These are phyloP conservation scores for Polydrusus cervinus DNA, from an alignment of 2,888 invertebrate genomes.

Conservation along the genomic window DNA sequence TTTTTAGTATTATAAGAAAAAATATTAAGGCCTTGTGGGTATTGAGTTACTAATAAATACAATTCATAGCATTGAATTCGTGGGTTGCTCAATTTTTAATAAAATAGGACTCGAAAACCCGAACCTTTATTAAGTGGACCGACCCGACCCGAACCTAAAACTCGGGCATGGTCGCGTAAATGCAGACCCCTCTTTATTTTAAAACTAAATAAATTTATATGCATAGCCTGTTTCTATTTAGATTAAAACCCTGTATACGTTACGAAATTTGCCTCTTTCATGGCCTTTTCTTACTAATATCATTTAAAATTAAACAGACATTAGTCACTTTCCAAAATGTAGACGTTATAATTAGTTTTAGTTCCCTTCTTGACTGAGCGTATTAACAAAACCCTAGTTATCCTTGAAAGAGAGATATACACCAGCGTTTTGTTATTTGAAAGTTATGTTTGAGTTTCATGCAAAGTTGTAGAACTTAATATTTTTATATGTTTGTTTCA, in stretches of 20 bases:
- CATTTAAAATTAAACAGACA: conserved; percentile 49
- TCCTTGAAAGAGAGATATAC: conserved; percentile 38
- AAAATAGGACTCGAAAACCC: too few species aligned
- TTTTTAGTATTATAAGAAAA: too few species aligned
- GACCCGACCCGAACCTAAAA: too few species aligned
- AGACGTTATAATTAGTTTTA: conserved; percentile 53
- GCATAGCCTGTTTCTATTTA: too few species aligned
- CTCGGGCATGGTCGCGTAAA: too few species aligned
- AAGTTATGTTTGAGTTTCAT: conserved; percentile 18
- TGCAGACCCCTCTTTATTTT: too few species aligned
- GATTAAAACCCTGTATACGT: conserved; percentile 15
- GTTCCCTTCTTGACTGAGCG: conserved; percentile 40
- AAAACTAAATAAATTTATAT: too few species aligned
- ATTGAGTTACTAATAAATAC: too few species aligned
- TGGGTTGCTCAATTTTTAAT: too few species aligned
- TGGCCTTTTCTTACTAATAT: conserved; percentile 45
- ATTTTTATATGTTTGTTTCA: conserved; percentile 9
- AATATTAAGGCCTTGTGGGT: too few species aligned
- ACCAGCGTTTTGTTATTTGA: conserved; percentile 24
- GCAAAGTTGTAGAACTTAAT: conserved; percentile 4
- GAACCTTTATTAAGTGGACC: too few species aligned
- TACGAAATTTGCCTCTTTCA: conserved; percentile 37
- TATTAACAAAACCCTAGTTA: conserved; percentile 44
- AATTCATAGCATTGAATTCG: too few species aligned
- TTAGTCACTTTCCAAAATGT: conserved; percentile 50